A percentile compares a stretch with the other conserved stretches of the same genome.
Conservation (phyloP, 1,140 invertebrate genomes). For the Dinothrombium tinctorium region DNA sequence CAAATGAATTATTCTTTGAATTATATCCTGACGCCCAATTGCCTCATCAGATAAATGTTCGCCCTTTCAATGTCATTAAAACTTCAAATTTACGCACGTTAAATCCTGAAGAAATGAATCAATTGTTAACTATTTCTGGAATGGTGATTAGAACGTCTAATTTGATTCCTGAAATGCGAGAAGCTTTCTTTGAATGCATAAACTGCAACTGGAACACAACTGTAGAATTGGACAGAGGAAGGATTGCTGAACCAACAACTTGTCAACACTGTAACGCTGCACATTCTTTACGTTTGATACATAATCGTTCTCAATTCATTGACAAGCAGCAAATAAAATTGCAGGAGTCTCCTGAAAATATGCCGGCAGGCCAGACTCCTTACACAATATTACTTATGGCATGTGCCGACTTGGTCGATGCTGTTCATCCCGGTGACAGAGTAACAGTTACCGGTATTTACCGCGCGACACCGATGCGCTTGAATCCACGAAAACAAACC, state of each 20-base stretch:
- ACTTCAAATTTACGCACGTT: slow-evolving; percentile 83
- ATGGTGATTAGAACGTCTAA: slow-evolving; percentile 93
- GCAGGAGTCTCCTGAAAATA: slow-evolving; percentile 95
- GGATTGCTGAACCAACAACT: slow-evolving; percentile 78
- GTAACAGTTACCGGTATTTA: slow-evolving; percentile 89
- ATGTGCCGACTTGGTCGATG: slow-evolving; percentile 84
- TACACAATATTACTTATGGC: slow-evolving; percentile 76
- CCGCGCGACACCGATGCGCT: slow-evolving; percentile 55
- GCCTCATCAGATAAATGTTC: slow-evolving; percentile 77
- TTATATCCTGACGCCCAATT: slow-evolving; percentile 61
- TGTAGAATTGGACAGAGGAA: slow-evolving; percentile 64
- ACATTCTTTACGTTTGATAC: slow-evolving; percentile 73
- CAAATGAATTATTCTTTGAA: slow-evolving; percentile 91
- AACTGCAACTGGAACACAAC: slow-evolving; percentile 56
- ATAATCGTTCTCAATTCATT: slow-evolving; percentile 85
- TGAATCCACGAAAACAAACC: slow-evolving; percentile 57
- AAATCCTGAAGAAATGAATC: slow-evolving; percentile 97
- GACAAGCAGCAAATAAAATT: slow-evolving; percentile 96
- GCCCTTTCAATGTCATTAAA: slow-evolving; percentile 81
- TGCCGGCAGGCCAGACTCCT: slow-evolving; percentile 92
- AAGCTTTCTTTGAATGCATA: slow-evolving; percentile 86
- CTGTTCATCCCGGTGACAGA: slow-evolving; percentile 70
- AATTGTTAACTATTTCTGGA: slow-evolving; percentile 81
- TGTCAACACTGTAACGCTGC: slow-evolving; percentile 83
- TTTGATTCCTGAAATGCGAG: slow-evolving; percentile 91